Evolutionary conservation across 2,113 vertebrate species (phyloP).

Genomic region (Bettongia penicillata): DNA sequence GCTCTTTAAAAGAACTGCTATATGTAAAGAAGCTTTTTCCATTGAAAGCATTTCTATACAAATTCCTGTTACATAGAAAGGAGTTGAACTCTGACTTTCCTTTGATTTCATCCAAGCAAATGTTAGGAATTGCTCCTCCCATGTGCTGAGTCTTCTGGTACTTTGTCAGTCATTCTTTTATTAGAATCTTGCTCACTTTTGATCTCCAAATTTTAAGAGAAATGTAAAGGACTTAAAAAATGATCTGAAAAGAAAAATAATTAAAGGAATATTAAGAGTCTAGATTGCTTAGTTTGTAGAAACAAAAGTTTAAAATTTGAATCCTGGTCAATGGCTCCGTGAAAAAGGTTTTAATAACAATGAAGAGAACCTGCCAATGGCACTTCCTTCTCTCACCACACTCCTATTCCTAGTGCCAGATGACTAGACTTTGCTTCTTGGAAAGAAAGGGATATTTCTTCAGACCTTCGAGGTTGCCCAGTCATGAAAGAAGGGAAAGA

Average conservation of each 20-base stretch:
- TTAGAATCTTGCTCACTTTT: neutral
- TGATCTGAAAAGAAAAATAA: neutral
- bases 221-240: conserved; percentile 27
- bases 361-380: neutral
- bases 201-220: neutral
- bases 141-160: neutral
- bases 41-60: neutral
- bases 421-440: neutral
- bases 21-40: neutral
- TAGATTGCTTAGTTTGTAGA: neutral
- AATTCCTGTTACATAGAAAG: neutral
- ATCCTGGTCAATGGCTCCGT: neutral
- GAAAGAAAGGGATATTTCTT: neutral
- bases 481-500: neutral
- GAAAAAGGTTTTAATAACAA: neutral
- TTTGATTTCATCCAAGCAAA: neutral
- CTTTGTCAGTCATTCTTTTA: neutral
- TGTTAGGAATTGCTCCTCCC: neutral
- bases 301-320: neutral
- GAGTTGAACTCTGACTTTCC: neutral
- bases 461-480: neutral
- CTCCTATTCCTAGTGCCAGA: neutral
- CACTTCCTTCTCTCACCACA: neutral
- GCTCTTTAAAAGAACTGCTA: neutral
- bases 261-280: neutral